Conservation (phyloP, 2,888 invertebrate species). For the Acronicta aceris region DNA sequence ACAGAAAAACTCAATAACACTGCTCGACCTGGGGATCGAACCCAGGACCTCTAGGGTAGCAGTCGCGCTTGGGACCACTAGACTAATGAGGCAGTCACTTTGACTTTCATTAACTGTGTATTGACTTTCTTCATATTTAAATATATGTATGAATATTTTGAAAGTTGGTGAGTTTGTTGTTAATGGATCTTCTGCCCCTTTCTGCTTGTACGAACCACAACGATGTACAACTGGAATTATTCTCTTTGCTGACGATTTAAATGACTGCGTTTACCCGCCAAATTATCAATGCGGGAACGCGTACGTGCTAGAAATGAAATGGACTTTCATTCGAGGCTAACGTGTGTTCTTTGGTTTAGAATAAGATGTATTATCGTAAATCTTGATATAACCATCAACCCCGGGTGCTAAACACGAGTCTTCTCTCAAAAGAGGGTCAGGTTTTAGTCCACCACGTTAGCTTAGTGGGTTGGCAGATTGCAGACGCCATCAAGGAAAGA, state of each 20-base stretch:
- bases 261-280: constrained; percentile 39
- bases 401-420: not conserved
- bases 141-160: too few species aligned
- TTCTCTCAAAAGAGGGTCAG: not conserved
- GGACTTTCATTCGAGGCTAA: constrained; percentile 13
- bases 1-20: too few species aligned
- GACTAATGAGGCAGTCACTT: too few species aligned
- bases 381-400: too few species aligned
- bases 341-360: constrained; percentile 4
- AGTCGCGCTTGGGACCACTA: too few species aligned
- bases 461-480: too few species aligned
- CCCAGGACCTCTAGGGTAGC: too few species aligned
- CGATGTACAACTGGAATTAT: constrained; percentile 38
- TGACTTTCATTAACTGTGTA: too few species aligned
- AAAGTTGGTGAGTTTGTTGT: not conserved
- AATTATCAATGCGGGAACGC: constrained; percentile 46
- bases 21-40: too few species aligned
- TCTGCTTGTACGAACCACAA: not conserved
- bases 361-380: not conserved
- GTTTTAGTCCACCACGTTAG: too few species aligned
- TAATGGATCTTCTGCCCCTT: constrained; percentile 10
- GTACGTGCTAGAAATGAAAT: constrained; percentile 41
- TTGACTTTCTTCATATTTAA: too few species aligned
- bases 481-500: too few species aligned
- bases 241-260: constrained; percentile 47